These are phyloP conservation scores for Aleiodes leptofemur DNA, from an alignment of 2,888 invertebrate genomes.

Conservation along the genomic window DNA sequence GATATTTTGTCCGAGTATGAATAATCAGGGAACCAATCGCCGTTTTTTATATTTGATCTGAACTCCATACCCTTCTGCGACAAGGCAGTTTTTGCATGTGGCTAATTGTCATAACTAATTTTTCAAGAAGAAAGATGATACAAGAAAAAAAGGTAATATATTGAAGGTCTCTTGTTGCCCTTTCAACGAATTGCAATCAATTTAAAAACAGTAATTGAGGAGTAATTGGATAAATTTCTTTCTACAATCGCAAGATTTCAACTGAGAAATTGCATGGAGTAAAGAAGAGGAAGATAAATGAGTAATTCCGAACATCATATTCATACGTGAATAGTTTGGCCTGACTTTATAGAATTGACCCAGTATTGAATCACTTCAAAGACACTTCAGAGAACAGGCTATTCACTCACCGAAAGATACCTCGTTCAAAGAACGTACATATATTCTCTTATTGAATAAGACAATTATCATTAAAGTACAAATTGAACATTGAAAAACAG, in stretches of 20 bases:
- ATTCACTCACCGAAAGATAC: conserved; percentile 47
- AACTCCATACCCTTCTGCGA: too few relatives aligned
- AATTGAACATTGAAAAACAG: conserved; percentile 48
- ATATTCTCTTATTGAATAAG: conserved; percentile 48
- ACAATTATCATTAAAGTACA: conserved; percentile 9
- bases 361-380: conserved; percentile 54
- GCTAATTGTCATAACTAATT: too few relatives aligned
- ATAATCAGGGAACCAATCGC: too few relatives aligned
- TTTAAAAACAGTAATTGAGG: conserved; percentile 43
- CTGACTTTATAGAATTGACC: conserved; percentile 54
- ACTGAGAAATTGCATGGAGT: not conserved
- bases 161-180: too few relatives aligned
- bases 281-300: conserved; percentile 16
- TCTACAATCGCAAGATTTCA: conserved; percentile 48
- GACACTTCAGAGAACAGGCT: conserved; percentile 47
- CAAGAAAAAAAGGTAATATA: too few relatives aligned
- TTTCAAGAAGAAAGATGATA: too few relatives aligned
- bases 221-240: conserved; percentile 46
- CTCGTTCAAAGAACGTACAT: conserved; percentile 22
- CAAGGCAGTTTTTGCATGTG: too few relatives aligned
- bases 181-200: too few relatives aligned
- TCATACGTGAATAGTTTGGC: conserved; percentile 65
- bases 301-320: conserved; percentile 13
- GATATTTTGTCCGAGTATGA: too few relatives aligned
- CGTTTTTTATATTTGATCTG: too few relatives aligned